Evolutionary conservation across 2,888 invertebrate species (phyloP).

Genomic region (Tenthredo amoena): DNA sequence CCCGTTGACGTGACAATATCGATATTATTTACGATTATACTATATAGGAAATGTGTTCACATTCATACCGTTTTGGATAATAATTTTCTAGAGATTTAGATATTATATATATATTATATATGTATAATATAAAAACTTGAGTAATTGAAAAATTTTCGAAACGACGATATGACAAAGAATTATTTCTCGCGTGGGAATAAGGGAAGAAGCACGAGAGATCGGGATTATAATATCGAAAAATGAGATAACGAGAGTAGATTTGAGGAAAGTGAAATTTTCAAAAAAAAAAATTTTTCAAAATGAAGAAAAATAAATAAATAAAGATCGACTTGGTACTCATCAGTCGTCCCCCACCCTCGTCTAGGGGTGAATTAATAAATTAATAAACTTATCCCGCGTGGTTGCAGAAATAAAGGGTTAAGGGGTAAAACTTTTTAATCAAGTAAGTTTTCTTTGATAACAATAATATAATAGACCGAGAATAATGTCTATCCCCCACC

Average conservation of each 20-base stretch:
- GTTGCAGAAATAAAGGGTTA: not conserved
- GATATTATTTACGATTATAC: not conserved
- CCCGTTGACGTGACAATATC: not conserved
- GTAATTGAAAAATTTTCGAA: not conserved
- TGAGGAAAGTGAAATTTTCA: not conserved
- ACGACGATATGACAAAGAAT: not conserved
- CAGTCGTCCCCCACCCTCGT: not conserved
- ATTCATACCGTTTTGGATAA: no score
- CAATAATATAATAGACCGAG: slow-evolving; percentile 21
- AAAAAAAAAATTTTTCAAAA: not conserved
- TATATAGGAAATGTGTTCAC: no score
- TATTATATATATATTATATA: no score
- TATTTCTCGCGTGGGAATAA: not conserved
- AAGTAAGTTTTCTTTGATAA: not conserved
- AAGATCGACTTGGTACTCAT: not conserved
- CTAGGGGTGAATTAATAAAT: slow-evolving; percentile 10
- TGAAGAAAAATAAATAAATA: not conserved
- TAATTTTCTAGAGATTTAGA: no score
- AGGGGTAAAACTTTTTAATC: slow-evolving; percentile 30
- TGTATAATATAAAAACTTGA: no score
- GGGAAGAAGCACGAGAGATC: not conserved
- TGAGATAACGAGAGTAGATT: not conserved
- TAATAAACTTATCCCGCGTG: slow-evolving; percentile 6
- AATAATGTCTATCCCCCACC: not conserved
- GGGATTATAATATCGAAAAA: not conserved